Evolutionary conservation across 1,140 invertebrate species (phyloP).

Genomic region (Drosophila ogumai): DNA sequence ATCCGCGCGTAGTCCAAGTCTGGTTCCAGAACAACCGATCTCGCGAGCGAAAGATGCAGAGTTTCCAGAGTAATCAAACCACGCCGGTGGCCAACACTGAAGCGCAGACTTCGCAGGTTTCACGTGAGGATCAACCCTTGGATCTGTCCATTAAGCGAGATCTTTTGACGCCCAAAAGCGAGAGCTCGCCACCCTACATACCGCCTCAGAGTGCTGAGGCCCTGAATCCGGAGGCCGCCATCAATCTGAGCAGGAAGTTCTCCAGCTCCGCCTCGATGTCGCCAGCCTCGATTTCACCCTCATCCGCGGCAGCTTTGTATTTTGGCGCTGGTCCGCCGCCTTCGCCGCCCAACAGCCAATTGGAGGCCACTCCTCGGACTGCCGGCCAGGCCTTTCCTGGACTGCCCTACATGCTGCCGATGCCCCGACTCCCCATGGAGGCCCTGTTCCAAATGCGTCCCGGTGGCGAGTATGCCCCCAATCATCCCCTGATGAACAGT

Average conservation of each 20-base stretch:
- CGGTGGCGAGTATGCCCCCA: conserved; percentile 85
- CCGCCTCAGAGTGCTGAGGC: conserved; percentile 58
- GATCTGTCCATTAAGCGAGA: conserved; percentile 94
- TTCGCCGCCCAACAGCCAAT: conserved; percentile 74
- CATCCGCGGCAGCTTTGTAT: conserved; percentile 69
- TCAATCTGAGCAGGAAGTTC: conserved; percentile 90
- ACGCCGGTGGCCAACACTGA: background rate
- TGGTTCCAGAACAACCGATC: conserved; percentile 99
- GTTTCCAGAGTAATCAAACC: conserved; percentile 36
- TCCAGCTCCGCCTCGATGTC: conserved; percentile 85
- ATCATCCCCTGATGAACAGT: conserved; percentile 86
- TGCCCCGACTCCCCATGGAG: conserved; percentile 87
- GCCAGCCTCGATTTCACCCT: conserved; percentile 67
- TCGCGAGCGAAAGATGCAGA: conserved; percentile 91
- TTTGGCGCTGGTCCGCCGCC: conserved; percentile 60
- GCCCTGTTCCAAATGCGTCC: conserved; percentile 88
- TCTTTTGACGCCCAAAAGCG: conserved; percentile 81
- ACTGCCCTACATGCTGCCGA: conserved; percentile 85
- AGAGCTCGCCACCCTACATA: conserved; percentile 87
- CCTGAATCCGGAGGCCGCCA: conserved; percentile 88
- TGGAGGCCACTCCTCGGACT: conserved; percentile 83
- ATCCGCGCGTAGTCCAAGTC: conserved; percentile 96
- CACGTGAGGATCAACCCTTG: conserved; percentile 90
- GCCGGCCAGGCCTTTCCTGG: conserved; percentile 71
- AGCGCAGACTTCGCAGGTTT: conserved; percentile 9